Base-by-base conservation (phyloP, 2,888 invertebrate species). In the Sabellastarte sp. region DNA sequence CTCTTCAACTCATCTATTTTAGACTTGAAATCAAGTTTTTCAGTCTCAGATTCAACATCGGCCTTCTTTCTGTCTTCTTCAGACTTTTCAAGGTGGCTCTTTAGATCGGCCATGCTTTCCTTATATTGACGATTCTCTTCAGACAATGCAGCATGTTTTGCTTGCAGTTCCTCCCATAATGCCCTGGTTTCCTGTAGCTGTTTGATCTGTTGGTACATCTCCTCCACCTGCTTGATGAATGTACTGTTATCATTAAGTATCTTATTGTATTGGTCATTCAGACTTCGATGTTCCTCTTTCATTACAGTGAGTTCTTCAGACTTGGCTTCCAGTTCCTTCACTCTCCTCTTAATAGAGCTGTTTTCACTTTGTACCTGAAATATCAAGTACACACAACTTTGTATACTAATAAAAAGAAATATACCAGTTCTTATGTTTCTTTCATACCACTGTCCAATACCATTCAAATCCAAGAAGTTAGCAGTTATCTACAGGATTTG, bases 181-280 rank as follows among this genome's bases (percentile, higher is more conserved):
- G 41, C 41, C 20, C 20, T 41, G 20, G 10, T 15, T 41, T 41
- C 41, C 41, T 10, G 10, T 10, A 41, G 41, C 41, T 41, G 41
- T 41, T 41, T 41, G 41, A 80, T 67, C 64, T 74, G 71, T 2
- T 66, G 64, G 64, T 80, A 76, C n/a, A 81, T 73, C 51, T 78
- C 78, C 64, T 80, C 78, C 32, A 78, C 74, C 66, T 79, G 77
- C 57, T 76, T 77, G 3, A 77, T 76, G 69, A 80, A 67, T 28
- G 59, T 67, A 56, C 74, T 77, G 59, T 80, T 81, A 61, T 79
- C 80, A 50, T 66, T 67, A 4, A 80, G 67, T 3, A 79, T 67
- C 58, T 74, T 74, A 55, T 73, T 76, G 63, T 78, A 76, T 53
- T 80, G 76, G 30, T 76, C 76, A 68, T 73, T 76, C 29, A 78